Conservation (phyloP, 2,797 vertebrate species). For the Euphonia xanthogaster region DNA sequence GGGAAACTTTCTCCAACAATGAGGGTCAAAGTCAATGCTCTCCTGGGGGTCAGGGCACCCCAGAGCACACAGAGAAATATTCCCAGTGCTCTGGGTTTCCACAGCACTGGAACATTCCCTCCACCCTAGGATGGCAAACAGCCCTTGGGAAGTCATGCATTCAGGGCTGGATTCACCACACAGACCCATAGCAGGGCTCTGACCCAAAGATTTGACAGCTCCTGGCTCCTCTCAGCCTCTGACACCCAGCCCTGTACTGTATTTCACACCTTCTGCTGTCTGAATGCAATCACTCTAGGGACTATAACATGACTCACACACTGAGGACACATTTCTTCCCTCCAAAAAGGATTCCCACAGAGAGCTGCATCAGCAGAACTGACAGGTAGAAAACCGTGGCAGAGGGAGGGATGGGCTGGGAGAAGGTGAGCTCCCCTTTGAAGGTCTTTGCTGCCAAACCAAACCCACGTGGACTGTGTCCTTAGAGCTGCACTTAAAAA, state of each 20-base stretch:
- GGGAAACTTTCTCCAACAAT: no score
- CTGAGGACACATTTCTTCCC: not conserved
- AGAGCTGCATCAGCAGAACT: not conserved
- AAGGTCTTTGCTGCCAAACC: not conserved
- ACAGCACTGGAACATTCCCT: not conserved
- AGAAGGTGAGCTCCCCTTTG: not conserved
- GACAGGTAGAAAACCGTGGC: not conserved
- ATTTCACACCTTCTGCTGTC: not conserved
- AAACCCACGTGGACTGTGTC: not conserved
- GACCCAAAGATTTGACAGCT: not conserved
- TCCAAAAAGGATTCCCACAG: not conserved
- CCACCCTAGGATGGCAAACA: not conserved
- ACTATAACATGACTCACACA: not conserved
- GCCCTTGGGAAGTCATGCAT: not conserved
- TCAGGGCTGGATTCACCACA: not conserved
- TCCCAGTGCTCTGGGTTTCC: no score
- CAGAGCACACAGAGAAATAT: no score
- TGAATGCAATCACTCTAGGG: not conserved
- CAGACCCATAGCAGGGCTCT: not conserved
- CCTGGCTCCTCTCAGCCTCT: not conserved
- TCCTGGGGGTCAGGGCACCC: no score
- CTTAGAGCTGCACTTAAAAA: not conserved
- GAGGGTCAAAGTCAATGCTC: no score
- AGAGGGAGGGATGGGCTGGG: not conserved
- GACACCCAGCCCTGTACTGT: not conserved